Conservation (phyloP, 2,888 invertebrate species). For the Gerris lacustris region DNA sequence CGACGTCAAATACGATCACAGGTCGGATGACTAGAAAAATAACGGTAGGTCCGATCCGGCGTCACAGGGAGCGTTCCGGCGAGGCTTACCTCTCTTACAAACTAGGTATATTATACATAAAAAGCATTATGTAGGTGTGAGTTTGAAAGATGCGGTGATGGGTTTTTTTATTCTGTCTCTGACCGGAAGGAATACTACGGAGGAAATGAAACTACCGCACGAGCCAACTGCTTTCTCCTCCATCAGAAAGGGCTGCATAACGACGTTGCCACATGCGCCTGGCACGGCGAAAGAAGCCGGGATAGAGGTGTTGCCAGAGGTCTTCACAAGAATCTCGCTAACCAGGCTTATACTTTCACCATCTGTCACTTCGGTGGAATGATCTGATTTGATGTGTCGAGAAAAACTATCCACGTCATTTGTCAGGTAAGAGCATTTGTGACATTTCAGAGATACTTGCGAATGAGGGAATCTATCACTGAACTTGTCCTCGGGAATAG, state of each 20-base stretch:
- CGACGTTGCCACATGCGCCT: slow-evolving; percentile 38
- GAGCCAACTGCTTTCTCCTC: slow-evolving; percentile 49
- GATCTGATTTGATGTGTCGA: slow-evolving; percentile 35
- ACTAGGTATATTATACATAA: slow-evolving; percentile 14
- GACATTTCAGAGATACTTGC: slow-evolving; percentile 29
- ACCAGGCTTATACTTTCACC: slow-evolving; percentile 32
- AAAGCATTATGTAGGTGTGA: slow-evolving; percentile 68
- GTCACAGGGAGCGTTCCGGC: slow-evolving; percentile 7
- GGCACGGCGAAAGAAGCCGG: slow-evolving; percentile 56
- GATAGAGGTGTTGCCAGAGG: slow-evolving; percentile 43
- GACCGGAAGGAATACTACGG: slow-evolving; percentile 88
- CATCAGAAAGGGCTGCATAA: slow-evolving; percentile 88
- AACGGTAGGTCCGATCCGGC: not conserved
- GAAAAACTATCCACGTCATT: slow-evolving; percentile 33
- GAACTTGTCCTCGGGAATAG: not conserved
- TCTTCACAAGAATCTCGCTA: slow-evolving; percentile 40
- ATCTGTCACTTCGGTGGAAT: slow-evolving; percentile 31
- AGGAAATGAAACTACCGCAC: slow-evolving; percentile 61
- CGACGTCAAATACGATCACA: not conserved
- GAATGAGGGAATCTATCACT: not conserved
- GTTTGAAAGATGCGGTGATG: slow-evolving; percentile 80
- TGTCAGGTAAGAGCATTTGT: slow-evolving; percentile 32
- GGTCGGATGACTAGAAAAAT: not conserved
- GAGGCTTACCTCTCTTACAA: slow-evolving; percentile 7
- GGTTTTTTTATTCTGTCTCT: slow-evolving; percentile 73